Conservation (phyloP, 2,888 invertebrate genomes). For the Meteorus colon region DNA sequence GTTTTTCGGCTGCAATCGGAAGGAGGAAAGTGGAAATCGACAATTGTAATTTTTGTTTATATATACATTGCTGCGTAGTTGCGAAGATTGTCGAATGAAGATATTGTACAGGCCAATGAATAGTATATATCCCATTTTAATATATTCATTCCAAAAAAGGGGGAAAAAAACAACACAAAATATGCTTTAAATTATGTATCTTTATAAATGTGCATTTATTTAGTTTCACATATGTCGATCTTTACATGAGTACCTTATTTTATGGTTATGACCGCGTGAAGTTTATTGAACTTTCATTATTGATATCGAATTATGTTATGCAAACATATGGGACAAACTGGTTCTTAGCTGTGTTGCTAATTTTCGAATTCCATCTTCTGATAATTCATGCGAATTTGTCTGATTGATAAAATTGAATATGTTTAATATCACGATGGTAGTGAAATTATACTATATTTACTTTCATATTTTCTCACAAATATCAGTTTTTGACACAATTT, state of each 20-base stretch:
- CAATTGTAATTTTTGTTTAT: not conserved
- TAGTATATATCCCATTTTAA: slow-evolving; percentile 55
- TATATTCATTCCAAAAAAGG: slow-evolving; percentile 48
- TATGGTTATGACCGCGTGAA: slow-evolving; percentile 40
- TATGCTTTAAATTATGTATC: slow-evolving; percentile 55
- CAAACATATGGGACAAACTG: slow-evolving; percentile 38
- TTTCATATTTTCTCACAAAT: not conserved
- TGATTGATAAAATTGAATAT: not conserved
- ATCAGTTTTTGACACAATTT: not conserved
- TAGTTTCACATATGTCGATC: slow-evolving; percentile 62
- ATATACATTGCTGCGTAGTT: slow-evolving; percentile 52
- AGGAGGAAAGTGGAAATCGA: not conserved
- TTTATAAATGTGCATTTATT: slow-evolving; percentile 62
- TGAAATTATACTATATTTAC: not conserved
- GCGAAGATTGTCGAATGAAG: not conserved
- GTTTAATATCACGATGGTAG: not conserved
- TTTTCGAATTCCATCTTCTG: not conserved
- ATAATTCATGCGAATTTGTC: not conserved
- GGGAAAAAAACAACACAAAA: slow-evolving; percentile 30
- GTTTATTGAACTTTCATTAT: slow-evolving; percentile 33
- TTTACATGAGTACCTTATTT: slow-evolving; percentile 70
- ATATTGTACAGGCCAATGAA: slow-evolving; percentile 63
- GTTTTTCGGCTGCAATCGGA: not conserved
- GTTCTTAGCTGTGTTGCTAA: not conserved
- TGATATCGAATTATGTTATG: slow-evolving; percentile 38